These are phyloP conservation scores for Lasioglossum pauxillum DNA, from an alignment of 2,888 invertebrate genomes.

Conservation along the genomic window DNA sequence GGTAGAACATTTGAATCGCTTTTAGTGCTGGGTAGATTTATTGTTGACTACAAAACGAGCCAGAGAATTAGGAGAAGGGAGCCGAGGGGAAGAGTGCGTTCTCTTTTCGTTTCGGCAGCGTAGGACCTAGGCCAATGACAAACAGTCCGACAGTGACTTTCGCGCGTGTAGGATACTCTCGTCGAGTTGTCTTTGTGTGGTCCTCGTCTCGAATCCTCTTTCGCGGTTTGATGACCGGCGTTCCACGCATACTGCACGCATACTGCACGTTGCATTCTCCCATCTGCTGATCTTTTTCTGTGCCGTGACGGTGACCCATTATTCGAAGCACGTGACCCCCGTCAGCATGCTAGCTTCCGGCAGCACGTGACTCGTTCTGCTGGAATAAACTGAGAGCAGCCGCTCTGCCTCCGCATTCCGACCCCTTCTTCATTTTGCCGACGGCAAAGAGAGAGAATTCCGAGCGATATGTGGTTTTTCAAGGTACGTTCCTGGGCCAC, in stretches of 20 bases:
- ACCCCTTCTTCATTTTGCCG: neutral
- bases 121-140: slow-evolving; percentile 3
- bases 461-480: neutral
- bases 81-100: neutral
- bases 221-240: slow-evolving; percentile 20
- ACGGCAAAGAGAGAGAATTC: neutral
- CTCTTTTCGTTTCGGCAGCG: slow-evolving; percentile 26
- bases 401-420: neutral
- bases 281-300: neutral
- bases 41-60: neutral
- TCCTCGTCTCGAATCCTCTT: neutral
- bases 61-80: slow-evolving; percentile 4
- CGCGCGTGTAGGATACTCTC: slow-evolving; percentile 20
- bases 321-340: slow-evolving; percentile 13
- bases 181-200: neutral
- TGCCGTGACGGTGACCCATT: slow-evolving; percentile 6
- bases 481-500: neutral
- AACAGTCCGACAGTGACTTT: slow-evolving; percentile 55
- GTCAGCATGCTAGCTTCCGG: slow-evolving; percentile 20
- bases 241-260: neutral
- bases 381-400: neutral
- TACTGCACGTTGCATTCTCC: neutral
- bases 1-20: too few relatives aligned
- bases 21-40: too few relatives aligned
- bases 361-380: slow-evolving; percentile 17